Percentiles rank a stretch among this genome's conserved stretches.
Conservation (phyloP, 2,113 vertebrate species). For the Corvus hawaiiensis region DNA sequence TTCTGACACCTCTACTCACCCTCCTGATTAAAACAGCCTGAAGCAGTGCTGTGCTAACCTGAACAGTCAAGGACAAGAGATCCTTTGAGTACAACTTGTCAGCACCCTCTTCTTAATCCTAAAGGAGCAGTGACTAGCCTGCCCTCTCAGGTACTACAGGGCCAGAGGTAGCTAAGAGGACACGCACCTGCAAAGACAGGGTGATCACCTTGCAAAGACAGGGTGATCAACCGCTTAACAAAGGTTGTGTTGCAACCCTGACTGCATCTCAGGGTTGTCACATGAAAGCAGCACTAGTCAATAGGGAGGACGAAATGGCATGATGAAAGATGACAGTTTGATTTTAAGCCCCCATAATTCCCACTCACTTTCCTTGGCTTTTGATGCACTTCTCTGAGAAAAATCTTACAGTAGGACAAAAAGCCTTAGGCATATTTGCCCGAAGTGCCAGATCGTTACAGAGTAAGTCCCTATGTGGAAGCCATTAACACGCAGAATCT, state of each 20-base stretch:
- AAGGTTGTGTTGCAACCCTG: neutral
- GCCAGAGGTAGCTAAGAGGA: neutral
- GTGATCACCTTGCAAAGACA: neutral
- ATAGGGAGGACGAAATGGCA: neutral
- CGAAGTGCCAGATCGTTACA: neutral
- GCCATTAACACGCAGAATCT: neutral
- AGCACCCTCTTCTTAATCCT: neutral
- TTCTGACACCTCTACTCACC: neutral
- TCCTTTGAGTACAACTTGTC: rapidly evolving
- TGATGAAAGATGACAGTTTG: neutral
- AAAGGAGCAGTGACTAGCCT: neutral
- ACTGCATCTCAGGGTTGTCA: neutral
- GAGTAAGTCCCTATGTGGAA: neutral
- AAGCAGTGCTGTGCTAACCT: neutral
- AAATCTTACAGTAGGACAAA: neutral
- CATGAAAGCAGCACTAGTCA: neutral
- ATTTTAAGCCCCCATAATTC: neutral
- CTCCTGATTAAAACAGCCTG: neutral
- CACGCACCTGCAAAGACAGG: neutral
- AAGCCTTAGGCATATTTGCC: neutral
- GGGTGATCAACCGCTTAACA: neutral
- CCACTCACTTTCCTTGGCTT: neutral
- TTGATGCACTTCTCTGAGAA: neutral
- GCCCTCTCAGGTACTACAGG: neutral
- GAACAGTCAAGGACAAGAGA: neutral